Base-by-base conservation (phyloP, 2,113 vertebrate genomes). In the Pteruthius melanotis region DNA sequence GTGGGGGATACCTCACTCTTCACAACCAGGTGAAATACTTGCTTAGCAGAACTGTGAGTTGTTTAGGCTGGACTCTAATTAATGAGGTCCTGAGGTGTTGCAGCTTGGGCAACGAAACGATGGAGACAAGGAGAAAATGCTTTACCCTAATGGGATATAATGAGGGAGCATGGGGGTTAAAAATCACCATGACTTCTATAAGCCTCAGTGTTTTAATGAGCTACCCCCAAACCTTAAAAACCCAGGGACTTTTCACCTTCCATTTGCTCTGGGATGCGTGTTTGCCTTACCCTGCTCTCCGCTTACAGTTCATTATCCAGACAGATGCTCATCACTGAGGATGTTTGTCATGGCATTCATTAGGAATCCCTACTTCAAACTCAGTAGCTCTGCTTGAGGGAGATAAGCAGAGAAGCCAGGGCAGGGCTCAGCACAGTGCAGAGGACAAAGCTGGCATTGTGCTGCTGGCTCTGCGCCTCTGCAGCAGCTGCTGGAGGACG, bases 241-340 rank as follows among this genome's bases (percentile, higher is more conserved):
- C 11, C 33, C 76, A 65, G 89, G 50, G 52, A 59, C 64, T 78
- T 87, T 78, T 85, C 93, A 72, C 63, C 90, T 95, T 70, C 17
- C 1, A 10, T 75, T 92, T 94, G 50, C 74, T 65, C 11, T 91
- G 14, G 60, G 68, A 23, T 47, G n/a, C 10, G 0, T 60, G 44
- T 89, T 95, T 90, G 80, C 92, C 79, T 89, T 84, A 3, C 30
- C 53, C 52, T 45, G 71, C 87, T 60, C 86, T 89, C 42, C 17
- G 72, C 87, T 88, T 90, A 30, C 83, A 83, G 87, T 94, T 97
- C 86, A 72, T 97, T 97, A 96, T 92, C 60, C 69, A 94, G 82
- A n/a, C 82, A 53, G 72, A 74, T 83, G 81, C 59, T 68, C 87
- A 31, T 74, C 87, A 68, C 72, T 19, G 82, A 42, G 44, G 76